phyloP scores from a whole-genome alignment of 2,113 vertebrate species.

The Salminus brasiliensis region DNA sequence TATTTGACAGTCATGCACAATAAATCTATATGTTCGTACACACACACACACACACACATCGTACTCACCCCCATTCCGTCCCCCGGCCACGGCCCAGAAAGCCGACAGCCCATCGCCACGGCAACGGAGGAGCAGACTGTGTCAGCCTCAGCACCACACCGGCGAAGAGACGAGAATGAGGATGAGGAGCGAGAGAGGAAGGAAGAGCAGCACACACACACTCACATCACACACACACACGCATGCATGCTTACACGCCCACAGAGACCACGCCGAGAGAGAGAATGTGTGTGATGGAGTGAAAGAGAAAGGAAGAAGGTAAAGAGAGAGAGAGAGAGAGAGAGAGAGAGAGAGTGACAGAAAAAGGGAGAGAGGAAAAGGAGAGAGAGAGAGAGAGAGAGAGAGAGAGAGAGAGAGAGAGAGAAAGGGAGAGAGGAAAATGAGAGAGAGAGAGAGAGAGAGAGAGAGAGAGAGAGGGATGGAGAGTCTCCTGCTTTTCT shows the following conservation, averaged over 20 bases:
- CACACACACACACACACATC: slow-evolving; percentile 9
- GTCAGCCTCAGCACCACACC: background rate
- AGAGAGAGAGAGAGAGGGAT: slow-evolving; percentile 26
- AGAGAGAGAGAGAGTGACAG: slow-evolving; percentile 15
- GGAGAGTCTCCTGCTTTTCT: slow-evolving; percentile 25
- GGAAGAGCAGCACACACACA: slow-evolving; percentile 11
- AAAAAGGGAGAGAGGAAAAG: background rate
- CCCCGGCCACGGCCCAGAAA: slow-evolving; percentile 57
- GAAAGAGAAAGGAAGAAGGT: background rate
- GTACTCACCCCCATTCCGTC: slow-evolving; percentile 57
- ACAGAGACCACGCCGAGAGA: slow-evolving; percentile 21
- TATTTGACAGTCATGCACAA: background rate
- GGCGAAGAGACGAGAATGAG: background rate
- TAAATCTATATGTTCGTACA: background rate
- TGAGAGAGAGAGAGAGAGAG: background rate
- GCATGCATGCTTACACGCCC: background rate
- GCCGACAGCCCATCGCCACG: slow-evolving; percentile 63
- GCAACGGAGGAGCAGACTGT: slow-evolving; percentile 48
- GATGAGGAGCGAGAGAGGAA: slow-evolving; percentile 22
- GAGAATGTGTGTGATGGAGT: background rate
- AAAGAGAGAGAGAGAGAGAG: background rate
- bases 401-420: background rate
- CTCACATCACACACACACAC: background rate
- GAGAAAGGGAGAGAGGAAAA: background rate
- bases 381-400: slow-evolving; percentile 8